Base-by-base conservation (phyloP, 2,888 invertebrate genomes). In the Pyrrhia umbra region DNA sequence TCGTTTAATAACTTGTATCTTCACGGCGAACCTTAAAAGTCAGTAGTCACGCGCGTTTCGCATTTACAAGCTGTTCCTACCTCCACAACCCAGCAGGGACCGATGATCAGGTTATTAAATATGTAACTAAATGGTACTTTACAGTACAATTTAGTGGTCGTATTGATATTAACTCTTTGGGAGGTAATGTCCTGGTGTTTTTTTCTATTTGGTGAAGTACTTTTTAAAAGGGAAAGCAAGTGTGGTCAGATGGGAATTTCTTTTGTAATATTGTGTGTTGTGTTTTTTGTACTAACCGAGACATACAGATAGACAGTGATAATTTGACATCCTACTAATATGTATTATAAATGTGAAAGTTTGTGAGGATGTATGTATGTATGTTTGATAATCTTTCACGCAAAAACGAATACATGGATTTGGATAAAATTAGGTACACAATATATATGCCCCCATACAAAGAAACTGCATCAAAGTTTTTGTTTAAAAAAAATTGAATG, bases 1-100 rank as follows among this genome's bases (percentile, higher is more conserved):
- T 68, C 57, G 6, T 21, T 46, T 58, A 67, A 65, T 77, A 71
- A 71, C 64, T 75, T 65, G 18, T 63, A 71, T 43, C 39, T 67
- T 42, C 42, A 65, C 49, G 49, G 51, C 63, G 9, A 65, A 20
- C 39, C 58, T 75, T 87, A 87, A 88, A 85, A 85, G 82, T 80
- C 79, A 66, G 78, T 34, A 81, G 84, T 83, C 88, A 88, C 88
- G 88, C 85, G 71, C 69, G 58, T 56, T 37, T 65, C 81, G 47
- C 80, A 71, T 81, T 68, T 71, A 70, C 70, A 68, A 76, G 59
- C 37, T 30, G 37, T 62, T 43, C 21, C 50, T 15, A 51, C 72
- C 55, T 40, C 50, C 57, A 79, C 64, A 46, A 78, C 85, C 64
- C 87, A 81, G 84, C 79, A 45, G 86, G 86, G 82, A 84, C 72